Conservation (phyloP, 2,888 invertebrate genomes). For the Patella depressa region DNA sequence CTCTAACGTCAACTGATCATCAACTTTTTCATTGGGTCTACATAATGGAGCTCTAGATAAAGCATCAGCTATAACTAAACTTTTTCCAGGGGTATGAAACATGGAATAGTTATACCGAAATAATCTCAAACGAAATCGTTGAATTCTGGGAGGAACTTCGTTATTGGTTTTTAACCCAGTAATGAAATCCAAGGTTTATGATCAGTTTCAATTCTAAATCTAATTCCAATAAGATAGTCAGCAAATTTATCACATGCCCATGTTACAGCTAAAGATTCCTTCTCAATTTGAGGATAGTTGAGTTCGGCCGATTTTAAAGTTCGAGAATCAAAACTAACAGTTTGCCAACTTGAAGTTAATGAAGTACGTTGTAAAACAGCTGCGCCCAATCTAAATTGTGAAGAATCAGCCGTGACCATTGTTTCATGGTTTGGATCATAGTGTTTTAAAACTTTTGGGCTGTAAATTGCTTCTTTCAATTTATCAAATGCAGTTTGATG, state of each 20-base stretch:
- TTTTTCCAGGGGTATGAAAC: conserved; percentile 23
- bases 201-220: conserved; percentile 6
- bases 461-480: background rate
- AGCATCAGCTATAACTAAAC: conserved; percentile 29
- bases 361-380: background rate
- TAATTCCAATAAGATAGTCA: conserved; percentile 19
- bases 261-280: conserved; percentile 15
- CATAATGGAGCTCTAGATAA: background rate
- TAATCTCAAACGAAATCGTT: conserved; percentile 26
- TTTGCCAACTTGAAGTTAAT: background rate
- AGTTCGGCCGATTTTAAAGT: background rate
- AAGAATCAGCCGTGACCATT: background rate
- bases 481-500: background rate
- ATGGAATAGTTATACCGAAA: conserved; percentile 28
- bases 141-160: conserved; percentile 24
- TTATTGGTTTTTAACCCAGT: background rate
- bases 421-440: conserved; percentile 3
- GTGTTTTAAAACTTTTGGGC: background rate
- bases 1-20: background rate
- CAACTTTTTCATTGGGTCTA: background rate
- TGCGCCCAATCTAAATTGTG: background rate
- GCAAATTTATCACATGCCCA: conserved; percentile 26
- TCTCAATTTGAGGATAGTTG: conserved; percentile 11
- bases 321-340: background rate
- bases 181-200: conserved; percentile 9